Percentiles rank a stretch among this genome's conserved stretches.
Conservation (phyloP, 2,797 vertebrate genomes). For the Sebastolobus altivelis region DNA sequence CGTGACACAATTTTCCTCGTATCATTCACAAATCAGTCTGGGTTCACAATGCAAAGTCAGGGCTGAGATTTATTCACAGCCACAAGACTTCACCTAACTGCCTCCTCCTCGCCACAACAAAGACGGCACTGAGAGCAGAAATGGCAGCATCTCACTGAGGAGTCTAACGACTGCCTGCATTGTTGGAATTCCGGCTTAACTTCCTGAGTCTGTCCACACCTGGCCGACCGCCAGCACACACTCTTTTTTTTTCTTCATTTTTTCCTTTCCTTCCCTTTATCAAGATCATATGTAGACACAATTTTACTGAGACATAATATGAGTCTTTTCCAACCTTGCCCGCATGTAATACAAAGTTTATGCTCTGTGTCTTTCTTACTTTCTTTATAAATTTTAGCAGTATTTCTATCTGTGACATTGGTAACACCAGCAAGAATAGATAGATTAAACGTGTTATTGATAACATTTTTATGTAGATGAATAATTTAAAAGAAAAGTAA, state of each 20-base stretch:
- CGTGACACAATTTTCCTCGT: conserved; percentile 26
- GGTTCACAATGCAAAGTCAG: conserved; percentile 34
- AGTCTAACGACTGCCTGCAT: conserved; percentile 82
- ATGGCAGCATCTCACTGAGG: conserved; percentile 71
- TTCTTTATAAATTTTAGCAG: background rate
- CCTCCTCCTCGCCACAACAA: conserved; percentile 58
- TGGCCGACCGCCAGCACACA: conserved; percentile 77
- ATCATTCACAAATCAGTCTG: conserved; percentile 32
- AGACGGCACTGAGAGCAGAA: conserved; percentile 65
- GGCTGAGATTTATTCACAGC: conserved; percentile 48
- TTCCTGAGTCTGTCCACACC: conserved; percentile 84
- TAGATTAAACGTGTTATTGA: too few relatives aligned
- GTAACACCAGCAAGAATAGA: background rate
- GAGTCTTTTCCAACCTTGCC: conserved; percentile 48
- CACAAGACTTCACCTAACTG: conserved; percentile 47
- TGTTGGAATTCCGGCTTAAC: conserved; percentile 86
- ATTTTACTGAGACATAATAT: conserved; percentile 63
- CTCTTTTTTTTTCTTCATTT: conserved; percentile 63
- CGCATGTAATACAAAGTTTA: conserved; percentile 29
- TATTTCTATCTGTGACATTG: background rate
- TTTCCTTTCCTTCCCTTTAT: conserved; percentile 69
- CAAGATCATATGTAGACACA: conserved; percentile 72
- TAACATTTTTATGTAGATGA: too few relatives aligned
- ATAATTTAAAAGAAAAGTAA: too few relatives aligned
- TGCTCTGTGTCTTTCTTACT: conserved; percentile 32